Percentiles rank a stretch among this genome's conserved stretches.
phyloP scores from a whole-genome alignment of 1,140 invertebrate species.

The Nomia melanderi region DNA sequence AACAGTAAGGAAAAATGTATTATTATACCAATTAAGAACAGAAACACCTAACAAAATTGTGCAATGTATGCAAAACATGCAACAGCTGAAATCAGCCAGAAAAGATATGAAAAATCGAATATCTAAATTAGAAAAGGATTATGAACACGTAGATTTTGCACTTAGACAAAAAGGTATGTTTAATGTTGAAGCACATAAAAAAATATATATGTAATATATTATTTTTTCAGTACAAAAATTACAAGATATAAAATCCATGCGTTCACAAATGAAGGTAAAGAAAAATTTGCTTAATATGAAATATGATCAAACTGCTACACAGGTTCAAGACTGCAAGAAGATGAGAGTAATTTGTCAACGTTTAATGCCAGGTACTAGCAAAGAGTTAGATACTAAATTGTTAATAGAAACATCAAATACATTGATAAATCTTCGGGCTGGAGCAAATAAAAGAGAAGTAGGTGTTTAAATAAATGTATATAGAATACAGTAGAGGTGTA shows the following conservation, averaged over 20 bases:
- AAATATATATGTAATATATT: conserved; percentile 9
- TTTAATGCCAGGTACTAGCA: conserved; percentile 69
- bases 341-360: conserved; percentile 70
- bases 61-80: conserved; percentile 62
- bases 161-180: conserved; percentile 71
- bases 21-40: conserved; percentile 70
- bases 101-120: conserved; percentile 62
- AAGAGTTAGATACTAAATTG: conserved; percentile 62
- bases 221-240: conserved; percentile 62
- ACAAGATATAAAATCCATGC: conserved; percentile 50
- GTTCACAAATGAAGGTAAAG: conserved; percentile 51
- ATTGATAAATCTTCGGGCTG: conserved; percentile 67
- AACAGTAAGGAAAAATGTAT: conserved; percentile 72
- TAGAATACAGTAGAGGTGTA: neutral
- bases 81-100: conserved; percentile 61
- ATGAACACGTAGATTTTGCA: conserved; percentile 65
- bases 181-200: conserved; percentile 2
- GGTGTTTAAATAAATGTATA: conserved; percentile 18
- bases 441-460: conserved; percentile 70
- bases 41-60: conserved; percentile 59
- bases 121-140: conserved; percentile 66
- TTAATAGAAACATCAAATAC: conserved; percentile 67
- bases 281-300: conserved; percentile 70
- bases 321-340: conserved; percentile 67
- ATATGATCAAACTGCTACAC: conserved; percentile 61